A percentile compares a stretch with the other conserved stretches of the same genome.
phyloP scores from a whole-genome alignment of 2,797 vertebrate species.

The Heliangelus exortis region DNA sequence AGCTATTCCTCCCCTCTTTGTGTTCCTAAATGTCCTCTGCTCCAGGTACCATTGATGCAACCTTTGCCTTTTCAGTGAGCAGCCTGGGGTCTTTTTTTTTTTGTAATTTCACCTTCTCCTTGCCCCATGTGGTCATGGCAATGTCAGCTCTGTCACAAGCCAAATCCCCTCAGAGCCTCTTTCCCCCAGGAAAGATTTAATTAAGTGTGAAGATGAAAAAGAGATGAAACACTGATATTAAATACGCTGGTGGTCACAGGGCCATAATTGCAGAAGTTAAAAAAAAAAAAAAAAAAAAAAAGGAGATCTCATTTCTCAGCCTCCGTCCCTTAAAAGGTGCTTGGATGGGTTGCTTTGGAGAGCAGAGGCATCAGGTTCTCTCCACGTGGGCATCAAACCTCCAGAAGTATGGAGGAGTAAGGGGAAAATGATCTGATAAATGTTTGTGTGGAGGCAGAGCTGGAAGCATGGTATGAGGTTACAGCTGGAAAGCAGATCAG shows the following conservation, averaged over 20 bases:
- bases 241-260: neutral
- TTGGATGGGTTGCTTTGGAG: neutral
- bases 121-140: neutral
- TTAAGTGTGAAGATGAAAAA: neutral
- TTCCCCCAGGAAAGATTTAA: neutral
- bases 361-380: neutral
- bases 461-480: no score
- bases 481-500: neutral
- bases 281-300: neutral
- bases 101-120: neutral
- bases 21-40: neutral
- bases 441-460: neutral
- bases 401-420: neutral
- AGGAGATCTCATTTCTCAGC: neutral
- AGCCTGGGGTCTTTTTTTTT: neutral
- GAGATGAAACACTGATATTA: neutral
- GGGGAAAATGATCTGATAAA: neutral
- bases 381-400: accelerated
- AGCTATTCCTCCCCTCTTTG: neutral
- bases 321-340: neutral
- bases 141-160: neutral
- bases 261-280: neutral
- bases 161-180: neutral
- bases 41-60: neutral
- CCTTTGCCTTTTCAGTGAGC: neutral